Percentiles rank a stretch among this genome's conserved stretches.
Evolutionary conservation across 2,888 invertebrate genomes (phyloP).

Genomic region (Chironomus riparius): DNA sequence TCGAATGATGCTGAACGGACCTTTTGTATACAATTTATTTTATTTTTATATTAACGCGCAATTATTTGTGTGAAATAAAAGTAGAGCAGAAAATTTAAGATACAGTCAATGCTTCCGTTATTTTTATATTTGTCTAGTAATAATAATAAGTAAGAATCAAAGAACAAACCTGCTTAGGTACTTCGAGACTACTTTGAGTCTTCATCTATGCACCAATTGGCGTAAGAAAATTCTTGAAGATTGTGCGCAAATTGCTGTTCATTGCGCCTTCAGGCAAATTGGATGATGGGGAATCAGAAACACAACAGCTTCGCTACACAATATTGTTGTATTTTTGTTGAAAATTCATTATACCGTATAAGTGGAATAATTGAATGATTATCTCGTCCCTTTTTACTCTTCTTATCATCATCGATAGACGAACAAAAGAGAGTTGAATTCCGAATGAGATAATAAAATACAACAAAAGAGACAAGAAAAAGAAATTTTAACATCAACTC

Average conservation of each 20-base stretch:
- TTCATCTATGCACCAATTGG: constrained; percentile 87
- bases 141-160: background rate
- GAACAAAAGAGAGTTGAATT: background rate
- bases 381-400: background rate
- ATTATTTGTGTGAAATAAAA: background rate
- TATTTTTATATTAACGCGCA: background rate
- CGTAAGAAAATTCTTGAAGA: constrained; percentile 78
- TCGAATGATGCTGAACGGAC: constrained; percentile 85
- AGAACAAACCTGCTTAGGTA: constrained; percentile 63
- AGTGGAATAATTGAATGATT: background rate
- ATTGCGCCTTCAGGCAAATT: constrained; percentile 21
- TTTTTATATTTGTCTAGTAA: background rate
- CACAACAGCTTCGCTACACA: constrained; percentile 47
- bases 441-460: no score
- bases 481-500: no score
- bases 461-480: no score
- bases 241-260: constrained; percentile 55
- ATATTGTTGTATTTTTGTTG: constrained; percentile 31
- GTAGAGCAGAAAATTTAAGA: background rate
- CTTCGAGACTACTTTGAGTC: constrained; percentile 82
- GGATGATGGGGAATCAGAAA: constrained; percentile 44
- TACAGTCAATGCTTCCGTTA: background rate
- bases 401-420: background rate
- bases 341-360: background rate
- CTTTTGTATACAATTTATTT: constrained; percentile 34